Conservation (phyloP, 2,113 vertebrate genomes). For the Callorhinus ursinus region DNA sequence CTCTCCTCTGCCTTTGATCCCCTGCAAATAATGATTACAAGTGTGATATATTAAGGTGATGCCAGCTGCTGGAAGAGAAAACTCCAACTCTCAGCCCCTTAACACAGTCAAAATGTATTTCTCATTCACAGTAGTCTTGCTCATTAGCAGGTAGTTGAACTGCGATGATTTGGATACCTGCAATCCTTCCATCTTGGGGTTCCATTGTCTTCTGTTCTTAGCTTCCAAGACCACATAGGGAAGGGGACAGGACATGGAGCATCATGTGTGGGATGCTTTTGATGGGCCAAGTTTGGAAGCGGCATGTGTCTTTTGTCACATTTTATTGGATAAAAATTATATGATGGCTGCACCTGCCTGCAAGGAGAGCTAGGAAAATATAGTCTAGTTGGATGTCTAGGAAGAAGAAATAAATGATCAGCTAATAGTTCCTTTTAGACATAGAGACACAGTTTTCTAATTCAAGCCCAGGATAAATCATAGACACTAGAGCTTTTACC, state of each 20-base stretch:
- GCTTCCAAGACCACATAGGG: neutral
- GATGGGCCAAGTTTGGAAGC: neutral
- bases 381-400: neutral
- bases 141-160: conserved; percentile 19
- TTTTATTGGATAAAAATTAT: conserved; percentile 9
- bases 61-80: conserved; percentile 35
- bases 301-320: neutral
- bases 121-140: neutral
- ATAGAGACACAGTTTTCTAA: neutral
- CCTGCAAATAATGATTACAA: conserved; percentile 36
- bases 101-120: neutral
- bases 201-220: neutral
- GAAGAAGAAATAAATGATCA: conserved; percentile 3
- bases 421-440: neutral
- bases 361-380: neutral
- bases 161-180: neutral
- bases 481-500: conserved; percentile 18
- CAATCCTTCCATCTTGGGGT: neutral
- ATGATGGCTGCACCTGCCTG: neutral
- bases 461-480: neutral
- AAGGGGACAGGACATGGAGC: neutral
- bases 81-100: neutral
- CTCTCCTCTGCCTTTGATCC: neutral
- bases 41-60: conserved; percentile 10
- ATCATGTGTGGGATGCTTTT: neutral